Evolutionary conservation across 2,888 invertebrate species (phyloP).

Genomic region (Acanthosepion esculentum): DNA sequence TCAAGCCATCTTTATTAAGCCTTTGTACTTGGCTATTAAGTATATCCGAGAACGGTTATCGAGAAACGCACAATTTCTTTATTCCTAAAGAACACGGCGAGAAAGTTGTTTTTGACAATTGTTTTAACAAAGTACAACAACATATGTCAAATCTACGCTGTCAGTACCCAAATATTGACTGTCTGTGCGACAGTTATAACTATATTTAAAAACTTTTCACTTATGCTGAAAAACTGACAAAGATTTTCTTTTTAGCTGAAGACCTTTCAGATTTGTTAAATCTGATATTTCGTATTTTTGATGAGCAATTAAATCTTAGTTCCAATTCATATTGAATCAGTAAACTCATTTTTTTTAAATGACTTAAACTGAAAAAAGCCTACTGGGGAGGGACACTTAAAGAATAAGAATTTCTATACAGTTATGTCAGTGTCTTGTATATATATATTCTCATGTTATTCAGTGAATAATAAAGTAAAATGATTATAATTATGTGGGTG

Average conservation of each 20-base stretch:
- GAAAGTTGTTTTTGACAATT: not conserved
- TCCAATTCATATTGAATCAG: too few species aligned
- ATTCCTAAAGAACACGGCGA: not conserved
- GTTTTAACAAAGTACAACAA: not conserved
- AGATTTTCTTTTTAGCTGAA: not conserved
- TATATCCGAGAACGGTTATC: not conserved
- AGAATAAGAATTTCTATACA: too few species aligned
- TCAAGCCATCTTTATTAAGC: conserved; percentile 38
- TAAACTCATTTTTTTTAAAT: too few species aligned
- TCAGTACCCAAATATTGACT: not conserved
- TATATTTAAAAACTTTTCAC: not conserved
- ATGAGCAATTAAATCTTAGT: too few species aligned
- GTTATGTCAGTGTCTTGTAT: too few species aligned
- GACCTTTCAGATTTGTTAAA: not conserved
- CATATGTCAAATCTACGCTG: not conserved
- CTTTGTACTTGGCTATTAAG: not conserved
- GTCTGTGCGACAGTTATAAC: not conserved
- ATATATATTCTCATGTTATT: too few species aligned
- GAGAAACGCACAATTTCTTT: not conserved
- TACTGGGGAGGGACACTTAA: too few species aligned
- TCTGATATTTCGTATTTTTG: not conserved
- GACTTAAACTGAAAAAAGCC: too few species aligned
- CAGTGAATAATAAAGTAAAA: too few species aligned
- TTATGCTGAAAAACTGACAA: not conserved
- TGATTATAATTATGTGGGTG: too few species aligned